These are phyloP conservation scores for Coryphaenoides rupestris DNA, from an alignment of 2,113 vertebrate genomes.

Conservation along the genomic window DNA sequence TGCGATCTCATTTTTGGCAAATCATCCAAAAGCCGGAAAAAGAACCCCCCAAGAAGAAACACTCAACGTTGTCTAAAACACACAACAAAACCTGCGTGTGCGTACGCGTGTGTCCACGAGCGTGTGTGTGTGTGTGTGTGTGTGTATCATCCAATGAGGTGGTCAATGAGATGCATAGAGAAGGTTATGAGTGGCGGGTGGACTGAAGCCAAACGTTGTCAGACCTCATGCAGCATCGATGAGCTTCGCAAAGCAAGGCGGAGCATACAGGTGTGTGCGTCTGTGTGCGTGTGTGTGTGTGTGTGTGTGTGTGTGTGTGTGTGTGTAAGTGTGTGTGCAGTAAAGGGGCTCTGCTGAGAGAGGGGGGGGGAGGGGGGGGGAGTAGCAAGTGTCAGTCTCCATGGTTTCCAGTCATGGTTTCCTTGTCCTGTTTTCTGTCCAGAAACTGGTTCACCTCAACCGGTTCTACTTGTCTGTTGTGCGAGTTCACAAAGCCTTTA, in stretches of 20 bases:
- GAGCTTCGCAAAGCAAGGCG: conserved; percentile 67
- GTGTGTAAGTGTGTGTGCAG: too few species aligned
- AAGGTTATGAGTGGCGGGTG: conserved; percentile 60
- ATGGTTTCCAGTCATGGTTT: too few species aligned
- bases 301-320: too few species aligned
- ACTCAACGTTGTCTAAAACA: conserved; percentile 66
- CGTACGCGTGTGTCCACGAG: conserved; percentile 36
- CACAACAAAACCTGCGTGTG: conserved; percentile 64
- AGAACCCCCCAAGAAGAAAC: conserved; percentile 35
- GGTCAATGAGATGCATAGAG: conserved; percentile 88
- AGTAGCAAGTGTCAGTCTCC: too few species aligned
- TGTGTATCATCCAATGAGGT: conserved; percentile 53
- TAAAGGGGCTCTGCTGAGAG: too few species aligned
- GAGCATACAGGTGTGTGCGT: conserved; percentile 54
- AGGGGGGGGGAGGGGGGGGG: too few species aligned
- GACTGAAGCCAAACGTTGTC: conserved; percentile 66
- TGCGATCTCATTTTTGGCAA: conserved; percentile 92
- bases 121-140: conserved; percentile 41
- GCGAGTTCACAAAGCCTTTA: too few species aligned
- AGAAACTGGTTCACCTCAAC: too few species aligned
- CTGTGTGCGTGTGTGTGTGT: conserved; percentile 36
- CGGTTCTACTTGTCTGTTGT: too few species aligned
- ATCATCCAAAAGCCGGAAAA: conserved; percentile 77
- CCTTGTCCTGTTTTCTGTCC: too few species aligned
- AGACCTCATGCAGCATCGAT: conserved; percentile 87